Base-by-base conservation (phyloP, 2,888 invertebrate species). In the Iphiclides podalirius region DNA sequence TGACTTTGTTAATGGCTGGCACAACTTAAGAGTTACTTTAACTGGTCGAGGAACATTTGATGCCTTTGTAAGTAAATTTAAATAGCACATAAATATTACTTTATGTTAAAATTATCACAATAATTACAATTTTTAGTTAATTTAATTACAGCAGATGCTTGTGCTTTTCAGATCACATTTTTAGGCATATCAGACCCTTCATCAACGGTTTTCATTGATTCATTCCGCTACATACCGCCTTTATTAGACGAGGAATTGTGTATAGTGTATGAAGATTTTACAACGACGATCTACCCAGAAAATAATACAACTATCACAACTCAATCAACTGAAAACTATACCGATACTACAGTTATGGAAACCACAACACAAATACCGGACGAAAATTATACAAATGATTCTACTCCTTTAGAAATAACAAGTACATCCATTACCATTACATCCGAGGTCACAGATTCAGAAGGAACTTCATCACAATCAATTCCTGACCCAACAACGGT, bases 1-100 rank as follows among this genome's bases (percentile, higher is more conserved):
- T 1, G 44, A 55, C 17, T 59, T 57, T 33, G 55, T 56, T 1
- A 40, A 50, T 4, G 66, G 66, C 7, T 66, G 66, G 66, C 55
- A 53, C 4, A 51, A 36, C 2, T 44, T 52, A n/a, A 46, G 11
- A 9, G 52, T 64, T n/a, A 39, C 3, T 1, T 12, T 63, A 11
- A 45, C 47, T 4, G 59, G 60, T 4, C 33, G 26, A n/a, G 58
- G 56, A 1, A 52, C 46, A 12, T 64, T 52, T 28, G 14, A 35
- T 23, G 63, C 54, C 38, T 61, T 56, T 46, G 64, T 64, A 59
- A 63, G 64, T 63, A 31, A 2, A 23, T 40, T 0, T 20, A 12
- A 28, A n/a, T n/a, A n/a, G n/a, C n/a, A n/a, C n/a, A n/a, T 1
- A 12, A 11, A 8, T 42, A 17, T 28, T n/a, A 26, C 11, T 39